Conservation (phyloP, 2,797 vertebrate species). For the Cottoperca gobio region DNA sequence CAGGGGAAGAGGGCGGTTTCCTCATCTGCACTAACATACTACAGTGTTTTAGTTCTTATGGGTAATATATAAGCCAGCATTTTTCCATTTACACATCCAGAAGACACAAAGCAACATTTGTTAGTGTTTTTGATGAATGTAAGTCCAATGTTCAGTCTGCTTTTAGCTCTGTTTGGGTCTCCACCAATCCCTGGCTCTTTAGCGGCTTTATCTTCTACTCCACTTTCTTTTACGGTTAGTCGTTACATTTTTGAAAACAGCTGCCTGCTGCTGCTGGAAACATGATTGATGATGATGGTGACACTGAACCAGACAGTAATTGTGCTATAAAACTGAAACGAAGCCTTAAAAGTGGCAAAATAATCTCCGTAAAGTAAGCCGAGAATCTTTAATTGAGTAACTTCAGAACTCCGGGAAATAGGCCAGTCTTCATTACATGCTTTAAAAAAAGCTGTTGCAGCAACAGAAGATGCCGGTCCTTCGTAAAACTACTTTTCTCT, state of each 20-base stretch:
- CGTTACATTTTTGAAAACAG: not conserved
- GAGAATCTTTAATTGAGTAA: not conserved
- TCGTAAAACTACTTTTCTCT: conserved; percentile 14
- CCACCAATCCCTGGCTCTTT: not conserved
- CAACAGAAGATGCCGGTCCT: no score
- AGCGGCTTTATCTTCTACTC: not conserved
- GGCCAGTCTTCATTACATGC: not conserved
- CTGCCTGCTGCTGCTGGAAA: not conserved
- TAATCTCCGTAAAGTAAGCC: not conserved
- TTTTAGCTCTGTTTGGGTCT: not conserved
- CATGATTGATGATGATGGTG: not conserved
- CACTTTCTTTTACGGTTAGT: not conserved
- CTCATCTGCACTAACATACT: not conserved
- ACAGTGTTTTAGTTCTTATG: not conserved
- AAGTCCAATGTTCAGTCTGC: not conserved
- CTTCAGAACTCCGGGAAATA: not conserved
- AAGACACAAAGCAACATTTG: not conserved
- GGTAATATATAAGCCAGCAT: not conserved
- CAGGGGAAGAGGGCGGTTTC: not conserved
- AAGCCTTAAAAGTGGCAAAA: not conserved
- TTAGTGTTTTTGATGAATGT: no score
- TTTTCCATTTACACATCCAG: not conserved
- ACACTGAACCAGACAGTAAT: not conserved
- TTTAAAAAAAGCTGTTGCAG: no score
- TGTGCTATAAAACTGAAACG: not conserved